Conservation (phyloP, 2,113 vertebrate species). For the Sturnira hondurensis region DNA sequence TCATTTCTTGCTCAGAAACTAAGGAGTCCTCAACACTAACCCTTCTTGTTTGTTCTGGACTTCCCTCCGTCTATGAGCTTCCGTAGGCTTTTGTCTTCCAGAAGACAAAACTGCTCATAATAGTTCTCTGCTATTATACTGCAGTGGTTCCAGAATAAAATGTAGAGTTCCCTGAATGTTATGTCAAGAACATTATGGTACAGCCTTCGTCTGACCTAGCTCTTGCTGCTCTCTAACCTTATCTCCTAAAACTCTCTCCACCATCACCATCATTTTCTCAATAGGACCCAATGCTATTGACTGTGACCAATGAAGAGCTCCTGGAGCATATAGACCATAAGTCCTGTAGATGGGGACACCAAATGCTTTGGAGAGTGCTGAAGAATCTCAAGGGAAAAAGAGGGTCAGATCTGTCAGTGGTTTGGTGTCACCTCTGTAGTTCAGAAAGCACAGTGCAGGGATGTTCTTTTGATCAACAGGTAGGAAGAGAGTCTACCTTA, state of each 20-base stretch:
- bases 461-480: background rate
- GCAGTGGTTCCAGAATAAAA: background rate
- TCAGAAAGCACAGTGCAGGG: background rate
- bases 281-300: background rate
- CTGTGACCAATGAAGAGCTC: background rate
- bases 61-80: background rate
- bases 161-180: background rate
- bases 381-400: background rate
- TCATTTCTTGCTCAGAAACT: background rate
- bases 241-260: background rate
- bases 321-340: fast-evolving
- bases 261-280: background rate
- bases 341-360: background rate
- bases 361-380: background rate
- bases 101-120: background rate
- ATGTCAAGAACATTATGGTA: background rate
- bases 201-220: background rate
- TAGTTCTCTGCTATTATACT: fast-evolving
- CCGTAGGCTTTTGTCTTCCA: background rate
- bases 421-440: too few species aligned
- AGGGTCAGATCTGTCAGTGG: fast-evolving
- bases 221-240: background rate
- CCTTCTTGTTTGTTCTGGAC: background rate
- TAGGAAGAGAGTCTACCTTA: too few species aligned
- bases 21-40: background rate